Evolutionary conservation across 2,888 invertebrate species (phyloP), one percentile per base, ranked within the genome.

Genomic region (Oscheius myriophilus): DNA sequence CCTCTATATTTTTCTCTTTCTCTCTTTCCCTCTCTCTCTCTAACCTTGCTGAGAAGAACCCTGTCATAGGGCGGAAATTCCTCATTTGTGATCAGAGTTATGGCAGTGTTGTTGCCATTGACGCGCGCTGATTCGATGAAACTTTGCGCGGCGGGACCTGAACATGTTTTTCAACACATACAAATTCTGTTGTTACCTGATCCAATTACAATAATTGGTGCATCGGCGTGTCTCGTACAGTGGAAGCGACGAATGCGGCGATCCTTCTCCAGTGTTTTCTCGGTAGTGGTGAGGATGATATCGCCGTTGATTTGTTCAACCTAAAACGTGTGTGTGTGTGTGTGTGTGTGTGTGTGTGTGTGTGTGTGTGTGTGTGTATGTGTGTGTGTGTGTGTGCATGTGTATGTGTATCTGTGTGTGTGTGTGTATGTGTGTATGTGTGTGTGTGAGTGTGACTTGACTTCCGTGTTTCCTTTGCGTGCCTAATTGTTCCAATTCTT

Each of bases 21-120:
- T n/a, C n/a, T n/a, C n/a, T n/a, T n/a, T n/a, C n/a, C n/a, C n/a
- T n/a, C n/a, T n/a, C n/a, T n/a, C n/a, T n/a, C n/a, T n/a, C n/a
- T n/a, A n/a, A 84, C 88, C 89, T 97, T 97, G 81, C 93, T 94
- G 2, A 96, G 90, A 88, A 95, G 95, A 42, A 95, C 91, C 81
- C 96, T 91, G 87, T 97, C 96, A 87, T 97, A 97, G 0, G 97
- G 96, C 14, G 93, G 87, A 82, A 90, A 90, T 4, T 90, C 88
- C 87, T 97, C 97, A 82, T 91, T 92, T 70, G 92, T 91, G 39
- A 96, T 89, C 85, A 97, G 87, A 2, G 93, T 90, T 65, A 97
- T 80, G 18, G 78, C 79, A 1, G 73, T 72, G 6, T 66, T 51
- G n/a, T 72, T 51, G 18, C 79, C 80, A 55, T 75, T 77, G 21